These are phyloP conservation scores for Tupaia chinensis DNA, from an alignment of 2,113 vertebrate species.

Conservation along the genomic window DNA sequence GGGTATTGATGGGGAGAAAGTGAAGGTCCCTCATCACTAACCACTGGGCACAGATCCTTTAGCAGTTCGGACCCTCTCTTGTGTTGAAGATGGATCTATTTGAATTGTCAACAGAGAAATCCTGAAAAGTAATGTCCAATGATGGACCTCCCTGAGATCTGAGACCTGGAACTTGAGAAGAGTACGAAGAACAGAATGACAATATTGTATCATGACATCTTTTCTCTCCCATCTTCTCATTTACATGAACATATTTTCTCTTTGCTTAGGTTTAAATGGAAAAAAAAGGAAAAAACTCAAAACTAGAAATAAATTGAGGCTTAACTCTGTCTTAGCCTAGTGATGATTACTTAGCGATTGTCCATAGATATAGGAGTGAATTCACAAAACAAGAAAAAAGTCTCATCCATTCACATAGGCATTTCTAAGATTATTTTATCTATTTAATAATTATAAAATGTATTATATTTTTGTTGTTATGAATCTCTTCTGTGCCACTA, in stretches of 20 bases:
- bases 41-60: background rate
- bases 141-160: background rate
- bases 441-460: background rate
- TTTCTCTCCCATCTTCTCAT: background rate
- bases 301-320: background rate
- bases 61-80: background rate
- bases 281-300: background rate
- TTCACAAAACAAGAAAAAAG: background rate
- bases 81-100: background rate
- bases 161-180: background rate
- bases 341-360: background rate
- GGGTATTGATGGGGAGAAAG: background rate
- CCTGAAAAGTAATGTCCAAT: background rate
- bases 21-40: fast-evolving
- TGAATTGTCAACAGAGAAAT: background rate
- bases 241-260: background rate
- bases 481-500: background rate
- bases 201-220: background rate
- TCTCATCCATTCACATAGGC: background rate
- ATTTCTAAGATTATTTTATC: background rate
- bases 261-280: background rate
- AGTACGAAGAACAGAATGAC: conserved; percentile 2
- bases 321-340: background rate
- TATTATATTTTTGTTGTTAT: background rate
- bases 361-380: background rate